phyloP scores from a whole-genome alignment of 2,888 invertebrate genomes.

The Leptinotarsa rubiginosa region DNA sequence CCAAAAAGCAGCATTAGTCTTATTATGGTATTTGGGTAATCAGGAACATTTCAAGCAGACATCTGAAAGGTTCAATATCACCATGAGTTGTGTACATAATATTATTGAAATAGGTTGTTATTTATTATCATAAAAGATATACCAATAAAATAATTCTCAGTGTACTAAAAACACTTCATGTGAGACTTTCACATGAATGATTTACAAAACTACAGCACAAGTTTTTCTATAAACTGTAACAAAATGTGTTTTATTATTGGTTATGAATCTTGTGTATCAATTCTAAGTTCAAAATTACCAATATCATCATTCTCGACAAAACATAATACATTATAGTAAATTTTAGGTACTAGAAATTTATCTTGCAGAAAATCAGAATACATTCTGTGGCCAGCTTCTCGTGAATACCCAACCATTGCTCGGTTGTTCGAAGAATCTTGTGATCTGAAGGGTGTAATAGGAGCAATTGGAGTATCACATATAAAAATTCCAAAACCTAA shows the following conservation, averaged over 20 bases:
- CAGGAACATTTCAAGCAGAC: constrained; percentile 41
- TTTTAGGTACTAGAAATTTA: constrained; percentile 34
- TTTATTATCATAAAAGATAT: not conserved
- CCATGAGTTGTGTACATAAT: constrained; percentile 35
- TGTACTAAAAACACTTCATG: too few species aligned
- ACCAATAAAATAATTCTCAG: not conserved
- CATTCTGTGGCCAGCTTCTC: constrained; percentile 36
- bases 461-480: constrained; percentile 40
- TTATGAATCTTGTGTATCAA: too few species aligned
- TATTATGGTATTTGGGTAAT: constrained; percentile 43
- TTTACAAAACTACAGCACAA: too few species aligned
- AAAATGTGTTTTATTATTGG: too few species aligned
- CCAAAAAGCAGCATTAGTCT: constrained; percentile 39
- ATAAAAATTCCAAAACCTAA: constrained; percentile 38
- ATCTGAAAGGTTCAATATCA: constrained; percentile 41
- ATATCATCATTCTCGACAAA: too few species aligned
- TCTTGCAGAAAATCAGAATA: constrained; percentile 29
- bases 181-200: too few species aligned
- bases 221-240: too few species aligned
- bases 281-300: too few species aligned
- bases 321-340: not conserved
- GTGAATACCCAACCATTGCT: constrained; percentile 36
- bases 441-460: constrained; percentile 35
- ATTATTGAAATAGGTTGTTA: constrained; percentile 37
- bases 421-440: constrained; percentile 28